Evolutionary conservation across 2,797 vertebrate species (phyloP).

Genomic region (Prunella strophiata): DNA sequence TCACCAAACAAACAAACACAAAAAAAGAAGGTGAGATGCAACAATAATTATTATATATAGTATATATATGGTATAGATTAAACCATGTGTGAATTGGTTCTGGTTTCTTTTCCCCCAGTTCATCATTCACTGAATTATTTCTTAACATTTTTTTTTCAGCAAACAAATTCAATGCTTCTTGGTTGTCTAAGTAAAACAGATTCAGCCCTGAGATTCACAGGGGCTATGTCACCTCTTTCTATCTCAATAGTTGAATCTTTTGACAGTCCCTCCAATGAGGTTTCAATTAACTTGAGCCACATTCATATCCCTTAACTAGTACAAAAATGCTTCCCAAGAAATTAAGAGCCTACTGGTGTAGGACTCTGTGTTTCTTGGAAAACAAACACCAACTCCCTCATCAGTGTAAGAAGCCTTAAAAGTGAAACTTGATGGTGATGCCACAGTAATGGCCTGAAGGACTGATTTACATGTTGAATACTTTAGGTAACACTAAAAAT

Average conservation of each 20-base stretch:
- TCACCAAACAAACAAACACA: not conserved
- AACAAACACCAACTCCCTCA: not conserved
- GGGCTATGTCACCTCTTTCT: not conserved
- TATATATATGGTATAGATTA: not conserved
- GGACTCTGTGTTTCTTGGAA: not conserved
- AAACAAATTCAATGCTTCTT: not conserved
- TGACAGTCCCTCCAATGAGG: not conserved
- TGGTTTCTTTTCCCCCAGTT: fast-evolving
- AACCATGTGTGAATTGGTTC: fast-evolving
- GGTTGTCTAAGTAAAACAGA: not conserved
- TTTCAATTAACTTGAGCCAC: not conserved
- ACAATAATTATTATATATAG: not conserved
- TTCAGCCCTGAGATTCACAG: not conserved
- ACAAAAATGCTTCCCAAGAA: not conserved
- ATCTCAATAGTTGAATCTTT: not conserved
- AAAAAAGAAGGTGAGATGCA: not conserved
- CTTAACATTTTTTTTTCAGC: not conserved
- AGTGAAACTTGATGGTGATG: not conserved
- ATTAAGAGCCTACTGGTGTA: not conserved
- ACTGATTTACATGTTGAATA: not conserved
- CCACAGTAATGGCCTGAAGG: not conserved
- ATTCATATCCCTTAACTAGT: not conserved
- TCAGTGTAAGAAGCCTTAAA: not conserved
- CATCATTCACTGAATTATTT: not conserved
- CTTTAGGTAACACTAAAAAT: not conserved